These are phyloP conservation scores for Laspeyria flexula DNA, from an alignment of 2,888 invertebrate genomes.

Conservation along the genomic window DNA sequence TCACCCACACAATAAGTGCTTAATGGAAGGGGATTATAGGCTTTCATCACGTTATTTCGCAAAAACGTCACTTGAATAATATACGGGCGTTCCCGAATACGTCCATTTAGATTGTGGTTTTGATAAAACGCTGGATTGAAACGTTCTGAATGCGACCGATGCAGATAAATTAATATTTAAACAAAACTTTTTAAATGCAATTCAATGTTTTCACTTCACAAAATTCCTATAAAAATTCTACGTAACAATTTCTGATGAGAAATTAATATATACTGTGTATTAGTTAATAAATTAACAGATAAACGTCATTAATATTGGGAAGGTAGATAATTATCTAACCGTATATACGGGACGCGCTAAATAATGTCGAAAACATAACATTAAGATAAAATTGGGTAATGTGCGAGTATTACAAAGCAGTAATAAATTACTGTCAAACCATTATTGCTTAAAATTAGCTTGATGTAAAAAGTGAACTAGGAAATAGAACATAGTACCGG, in stretches of 20 bases:
- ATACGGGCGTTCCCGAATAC: conserved; percentile 47
- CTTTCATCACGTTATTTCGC: conserved; percentile 62
- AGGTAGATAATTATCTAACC: too few relatives aligned
- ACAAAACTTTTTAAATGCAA: conserved; percentile 8
- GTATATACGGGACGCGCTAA: too few relatives aligned
- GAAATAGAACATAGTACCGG: conserved; percentile 51
- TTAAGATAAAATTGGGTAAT: too few relatives aligned
- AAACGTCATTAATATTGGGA: too few relatives aligned
- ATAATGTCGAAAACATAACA: too few relatives aligned
- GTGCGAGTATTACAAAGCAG: too few relatives aligned
- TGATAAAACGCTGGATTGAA: conserved; percentile 46
- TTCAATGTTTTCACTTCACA: neutral
- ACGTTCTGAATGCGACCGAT: conserved; percentile 28
- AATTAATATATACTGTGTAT: too few relatives aligned
- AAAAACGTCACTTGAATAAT: conserved; percentile 64
- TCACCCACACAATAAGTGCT: conserved; percentile 63
- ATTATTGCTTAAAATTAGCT: conserved; percentile 29
- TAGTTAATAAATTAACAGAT: too few relatives aligned
- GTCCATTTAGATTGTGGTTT: conserved; percentile 63
- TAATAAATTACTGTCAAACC: too few relatives aligned
- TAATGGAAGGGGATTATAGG: conserved; percentile 69
- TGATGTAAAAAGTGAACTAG: conserved; percentile 46
- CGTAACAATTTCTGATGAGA: too few relatives aligned
- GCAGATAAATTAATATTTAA: conserved; percentile 28
- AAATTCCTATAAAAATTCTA: too few relatives aligned